Conservation (phyloP, 2,888 invertebrate genomes). For the Salpingus planirostris region DNA sequence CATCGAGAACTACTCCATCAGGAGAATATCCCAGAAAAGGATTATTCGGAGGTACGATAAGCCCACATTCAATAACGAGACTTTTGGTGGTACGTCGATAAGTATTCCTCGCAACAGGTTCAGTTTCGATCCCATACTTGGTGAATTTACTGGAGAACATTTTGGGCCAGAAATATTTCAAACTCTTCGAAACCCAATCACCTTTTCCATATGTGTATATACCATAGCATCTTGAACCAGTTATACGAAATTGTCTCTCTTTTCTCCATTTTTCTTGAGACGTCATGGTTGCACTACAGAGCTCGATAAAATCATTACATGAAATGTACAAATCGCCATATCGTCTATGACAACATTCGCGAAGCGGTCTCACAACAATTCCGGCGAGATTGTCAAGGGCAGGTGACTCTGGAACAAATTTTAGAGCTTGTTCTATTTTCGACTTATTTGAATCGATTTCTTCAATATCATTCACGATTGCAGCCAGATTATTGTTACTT, state of each 20-base stretch:
- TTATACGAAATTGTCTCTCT: constrained; percentile 4
- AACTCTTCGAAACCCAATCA: constrained; percentile 10
- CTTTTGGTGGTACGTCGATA: constrained; percentile 1
- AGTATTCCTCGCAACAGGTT: constrained; percentile 1
- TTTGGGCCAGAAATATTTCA: constrained; percentile 11
- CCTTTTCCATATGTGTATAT: constrained; percentile 18
- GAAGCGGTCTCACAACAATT: no score
- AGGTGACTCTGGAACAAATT: no score
- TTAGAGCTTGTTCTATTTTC: no score
- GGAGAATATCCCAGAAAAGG: constrained; percentile 21
- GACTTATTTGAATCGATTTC: no score
- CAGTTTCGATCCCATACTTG: not conserved
- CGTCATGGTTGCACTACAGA: no score
- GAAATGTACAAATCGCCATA: no score
- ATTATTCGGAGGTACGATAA: constrained; percentile 17
- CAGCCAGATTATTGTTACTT: no score
- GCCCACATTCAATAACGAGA: constrained; percentile 16
- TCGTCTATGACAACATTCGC: no score
- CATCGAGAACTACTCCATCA: constrained; percentile 19
- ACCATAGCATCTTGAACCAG: constrained; percentile 18
- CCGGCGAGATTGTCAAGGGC: no score
- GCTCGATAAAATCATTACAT: no score
- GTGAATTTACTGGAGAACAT: constrained; percentile 5
- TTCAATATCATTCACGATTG: no score
- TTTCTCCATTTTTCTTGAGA: no score